Evolutionary conservation across 1,140 invertebrate species (phyloP), one percentile per base, ranked within the genome.

Genomic region (Diabrotica virgifera): DNA sequence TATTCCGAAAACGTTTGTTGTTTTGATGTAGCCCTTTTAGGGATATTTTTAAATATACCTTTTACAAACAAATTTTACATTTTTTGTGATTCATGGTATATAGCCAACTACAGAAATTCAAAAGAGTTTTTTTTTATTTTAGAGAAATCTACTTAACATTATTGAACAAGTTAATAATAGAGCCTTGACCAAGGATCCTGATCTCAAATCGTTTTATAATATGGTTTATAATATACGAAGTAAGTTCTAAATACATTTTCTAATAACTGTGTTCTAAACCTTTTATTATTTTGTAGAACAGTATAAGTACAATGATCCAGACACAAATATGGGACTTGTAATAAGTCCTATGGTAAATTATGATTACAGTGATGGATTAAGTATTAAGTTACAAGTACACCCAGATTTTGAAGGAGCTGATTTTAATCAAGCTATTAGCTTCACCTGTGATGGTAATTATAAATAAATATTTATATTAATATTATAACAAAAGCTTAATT

Each of bases 381-480:
- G 92, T 76, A 90, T 95, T 62, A 94, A 95, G 82, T 81, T 96
- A 60, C 84, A 91, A 72, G 90, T 96, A 61, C 85, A 92, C 80
- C 88, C 90, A 7, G 82, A 84, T 69, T 79, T 84, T 52, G 80
- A 81, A 54, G 80, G 79, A 36, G 81, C 79, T 52, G 79, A 80
- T 65, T 75, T 77, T 59, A 80, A 83, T 67, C 77, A 86, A 64
- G 89, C 90, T 0, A 87, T 95, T 69, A 87, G 86, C 10, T 95
- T 96, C 77, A 95, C 92, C 10, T 95, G 92, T 77, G 91, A 95
- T 80, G 89, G 91, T 93, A 82, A 84, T 81, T 77, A 68, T 59
- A 54, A 50, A 58, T 59, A 35, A 13, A 51, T 11, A 11, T 51
- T 11, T 51, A 24, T 24, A 24, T 24, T 24, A 24, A 24, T 24